A percentile compares a stretch with the other conserved stretches of the same genome.
Evolutionary conservation across 2,797 vertebrate genomes (phyloP).

Genomic region (Epinephelus coioides): DNA sequence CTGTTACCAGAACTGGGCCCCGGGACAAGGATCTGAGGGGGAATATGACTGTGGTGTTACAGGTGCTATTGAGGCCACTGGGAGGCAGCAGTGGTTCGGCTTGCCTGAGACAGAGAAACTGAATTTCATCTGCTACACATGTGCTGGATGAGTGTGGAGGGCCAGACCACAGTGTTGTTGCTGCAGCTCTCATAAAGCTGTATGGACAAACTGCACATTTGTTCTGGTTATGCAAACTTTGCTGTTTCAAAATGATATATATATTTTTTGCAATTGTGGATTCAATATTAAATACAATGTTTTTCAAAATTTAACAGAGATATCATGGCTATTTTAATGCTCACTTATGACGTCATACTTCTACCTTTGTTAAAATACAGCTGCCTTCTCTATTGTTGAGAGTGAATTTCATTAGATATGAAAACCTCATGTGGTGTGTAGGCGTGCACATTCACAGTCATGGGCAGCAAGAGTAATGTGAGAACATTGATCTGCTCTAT

Average conservation of each 20-base stretch:
- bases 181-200: conserved; percentile 1
- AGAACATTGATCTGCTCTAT: conserved; percentile 80
- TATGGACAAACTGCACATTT: background rate
- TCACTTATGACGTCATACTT: conserved; percentile 30
- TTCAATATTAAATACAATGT: background rate
- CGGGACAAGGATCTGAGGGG: conserved; percentile 59
- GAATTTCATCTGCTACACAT: conserved; percentile 77
- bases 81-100: conserved; percentile 80
- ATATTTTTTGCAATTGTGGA: background rate
- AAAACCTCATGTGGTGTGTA: conserved; percentile 60
- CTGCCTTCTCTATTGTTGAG: conserved; percentile 69
- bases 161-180: background rate
- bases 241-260: background rate
- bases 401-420: conserved; percentile 69
- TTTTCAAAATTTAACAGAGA: conserved; percentile 4
- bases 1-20: conserved; percentile 82
- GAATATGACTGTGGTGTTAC: conserved; percentile 62
- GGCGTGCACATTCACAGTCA: conserved; percentile 75
- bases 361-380: conserved; percentile 64
- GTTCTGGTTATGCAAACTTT: background rate
- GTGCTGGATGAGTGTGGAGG: conserved; percentile 33
- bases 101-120: conserved; percentile 67
- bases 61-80: conserved; percentile 78
- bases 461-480: conserved; percentile 76
- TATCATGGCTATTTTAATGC: conserved; percentile 16